phyloP scores from a whole-genome alignment of 2,113 vertebrate species.

The Calonectris borealis region DNA sequence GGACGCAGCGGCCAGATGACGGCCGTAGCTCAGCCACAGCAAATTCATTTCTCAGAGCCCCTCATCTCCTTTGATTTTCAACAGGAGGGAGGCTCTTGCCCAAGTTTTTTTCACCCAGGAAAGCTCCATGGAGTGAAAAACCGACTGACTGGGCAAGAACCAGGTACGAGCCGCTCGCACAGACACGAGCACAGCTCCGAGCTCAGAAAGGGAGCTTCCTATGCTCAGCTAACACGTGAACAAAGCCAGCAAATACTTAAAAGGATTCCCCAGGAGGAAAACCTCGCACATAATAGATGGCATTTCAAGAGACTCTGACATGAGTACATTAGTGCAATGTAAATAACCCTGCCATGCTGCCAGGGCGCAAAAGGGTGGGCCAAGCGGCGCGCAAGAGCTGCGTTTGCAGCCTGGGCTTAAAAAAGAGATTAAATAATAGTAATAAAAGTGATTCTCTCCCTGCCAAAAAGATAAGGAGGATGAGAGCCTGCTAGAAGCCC shows the following conservation, averaged over 20 bases:
- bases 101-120: neutral
- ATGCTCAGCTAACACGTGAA: neutral
- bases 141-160: accelerated
- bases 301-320: neutral
- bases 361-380: neutral
- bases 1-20: neutral
- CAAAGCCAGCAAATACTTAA: neutral
- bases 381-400: neutral
- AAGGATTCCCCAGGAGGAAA: slow-evolving; percentile 17
- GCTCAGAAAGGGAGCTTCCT: neutral
- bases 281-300: neutral
- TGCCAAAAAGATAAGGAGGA: slow-evolving; percentile 37
- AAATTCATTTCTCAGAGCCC: neutral
- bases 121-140: neutral
- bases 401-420: neutral
- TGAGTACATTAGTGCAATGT: neutral
- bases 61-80: neutral
- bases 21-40: accelerated
- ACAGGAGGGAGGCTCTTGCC: neutral
- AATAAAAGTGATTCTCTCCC: neutral
- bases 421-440: neutral
- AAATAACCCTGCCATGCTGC: neutral
- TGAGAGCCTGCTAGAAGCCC: neutral
- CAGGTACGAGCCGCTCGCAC: accelerated
- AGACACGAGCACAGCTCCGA: accelerated